Base-by-base conservation (phyloP, 92 coral and sea anemone genomes). In the Palythoa grandiflora region DNA sequence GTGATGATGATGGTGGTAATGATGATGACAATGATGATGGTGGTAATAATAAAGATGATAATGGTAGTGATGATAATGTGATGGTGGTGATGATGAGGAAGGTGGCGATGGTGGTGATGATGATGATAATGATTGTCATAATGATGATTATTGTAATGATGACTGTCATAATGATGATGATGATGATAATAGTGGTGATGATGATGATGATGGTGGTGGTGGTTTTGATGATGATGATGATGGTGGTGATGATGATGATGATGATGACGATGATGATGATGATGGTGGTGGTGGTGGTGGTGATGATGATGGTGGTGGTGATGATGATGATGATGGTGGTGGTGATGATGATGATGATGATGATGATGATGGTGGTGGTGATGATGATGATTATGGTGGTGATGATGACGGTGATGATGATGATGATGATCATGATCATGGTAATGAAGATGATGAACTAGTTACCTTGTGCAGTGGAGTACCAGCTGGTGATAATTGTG, bases 391-490 rank as follows among this genome's bases (percentile, higher is more conserved):
- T 54, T 9, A 14, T 54, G 11, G 13, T 5, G 60, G 9, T 54
- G 4, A 14, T 5, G 61, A 55, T 55, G 10, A 54, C 2, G 61
- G 10, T 54, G 61, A 11, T 54, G 60, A 5, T 5, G 60, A 54
- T 54, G 13, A 54, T 54, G 13, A 55, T 55, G 61, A 15, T 6
- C n/a, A 55, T 55, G 61, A 15, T 9, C 2, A 55, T 7, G 61
- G 11, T 51, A 11, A 51, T 51, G 55, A 11, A 6, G 55, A 11
- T 51, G 55, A 51, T 51, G n/a, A 55, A 9, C 8, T 9, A 52
- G 61, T 81, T 76, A 92, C 99, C 90, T 94, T 91, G 53, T 91
- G 85, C 28, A 97, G 79, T n/a, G 95, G 90, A 5, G 95, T 92
- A 16, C 88, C 88, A 10, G 88, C 68, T 5, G 96, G 86, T 3